Conservation (phyloP, 2,113 vertebrate species). For the Tamias sibiricus region DNA sequence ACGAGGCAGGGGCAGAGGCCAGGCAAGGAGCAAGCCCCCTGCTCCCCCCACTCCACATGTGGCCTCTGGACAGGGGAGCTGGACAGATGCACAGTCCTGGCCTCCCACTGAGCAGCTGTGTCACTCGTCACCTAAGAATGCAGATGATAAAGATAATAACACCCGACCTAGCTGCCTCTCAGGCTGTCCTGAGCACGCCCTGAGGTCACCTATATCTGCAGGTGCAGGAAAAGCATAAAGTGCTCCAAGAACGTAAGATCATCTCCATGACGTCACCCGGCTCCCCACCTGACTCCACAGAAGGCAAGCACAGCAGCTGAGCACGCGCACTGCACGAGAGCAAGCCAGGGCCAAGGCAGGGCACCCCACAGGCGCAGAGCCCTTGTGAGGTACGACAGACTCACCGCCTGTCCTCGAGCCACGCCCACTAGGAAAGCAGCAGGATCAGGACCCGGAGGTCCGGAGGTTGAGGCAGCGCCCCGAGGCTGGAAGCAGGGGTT, state of each 20-base stretch:
- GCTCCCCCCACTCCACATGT: background rate
- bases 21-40: background rate
- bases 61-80: background rate
- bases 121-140: background rate
- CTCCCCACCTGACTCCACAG: background rate
- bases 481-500: background rate
- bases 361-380: background rate
- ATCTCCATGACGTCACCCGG: background rate
- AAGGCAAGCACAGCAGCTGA: conserved; percentile 77
- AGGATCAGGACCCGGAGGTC: background rate
- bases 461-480: background rate
- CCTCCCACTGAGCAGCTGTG: background rate
- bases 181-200: background rate
- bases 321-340: conserved; percentile 37
- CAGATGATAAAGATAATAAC: background rate
- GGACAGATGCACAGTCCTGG: background rate
- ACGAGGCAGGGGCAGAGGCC: background rate
- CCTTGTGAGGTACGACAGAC: background rate
- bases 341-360: conserved; percentile 47
- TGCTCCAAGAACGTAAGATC: background rate
- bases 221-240: background rate
- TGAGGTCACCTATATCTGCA: background rate
- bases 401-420: background rate
- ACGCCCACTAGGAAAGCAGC: background rate
- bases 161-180: background rate